Evolutionary conservation across 1,140 invertebrate species (phyloP), one percentile per base, ranked within the genome.

Genomic region (Tetramorium parvispinum): DNA sequence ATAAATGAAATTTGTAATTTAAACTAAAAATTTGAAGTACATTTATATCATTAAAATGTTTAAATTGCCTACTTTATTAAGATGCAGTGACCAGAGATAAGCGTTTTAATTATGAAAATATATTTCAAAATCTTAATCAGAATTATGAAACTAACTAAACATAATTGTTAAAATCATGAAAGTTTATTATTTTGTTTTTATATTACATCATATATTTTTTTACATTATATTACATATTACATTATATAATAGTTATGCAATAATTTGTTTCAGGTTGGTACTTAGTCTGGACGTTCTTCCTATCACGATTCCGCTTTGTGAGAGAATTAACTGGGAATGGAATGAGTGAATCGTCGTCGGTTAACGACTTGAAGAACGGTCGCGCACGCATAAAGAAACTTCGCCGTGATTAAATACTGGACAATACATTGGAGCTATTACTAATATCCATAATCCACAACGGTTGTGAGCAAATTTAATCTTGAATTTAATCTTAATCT

Each of bases 251-350:
- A 70, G 43, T 68, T 32, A 78, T 16, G 55, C 7, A 32, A 43
- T 59, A 3, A 73, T 46, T 32, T 85, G 70, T 91, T 90, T 87
- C 85, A 98, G 98, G 98, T 92, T 98, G 98, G 98, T 98, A 97
- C 93, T 96, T 98, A 82, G 97, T 98, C 75, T 99, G 98, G 98
- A 98, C 98, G 94, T 96, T 98, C 63, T 98, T 98, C 94, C 95
- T 98, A 46, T 98, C 97, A 13, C 96, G 97, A 89, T 98, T 99
- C 94, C 96, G 97, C 81, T 97, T 98, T 94, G 97, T 98, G 0
- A 96, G 97, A 61, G 98, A 98, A 94, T 95, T 98, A n/a, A 93
- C 98, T 63, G 97, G 97, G 92, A 81, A 68, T 59, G 97, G 97
- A 88, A 96, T 96, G 95, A 96, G 95, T 86, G 96, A 97, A 89